Percentiles rank a stretch among this genome's conserved stretches.
Conservation (phyloP, 2,888 invertebrate genomes). For the Micropterix aruncella region DNA sequence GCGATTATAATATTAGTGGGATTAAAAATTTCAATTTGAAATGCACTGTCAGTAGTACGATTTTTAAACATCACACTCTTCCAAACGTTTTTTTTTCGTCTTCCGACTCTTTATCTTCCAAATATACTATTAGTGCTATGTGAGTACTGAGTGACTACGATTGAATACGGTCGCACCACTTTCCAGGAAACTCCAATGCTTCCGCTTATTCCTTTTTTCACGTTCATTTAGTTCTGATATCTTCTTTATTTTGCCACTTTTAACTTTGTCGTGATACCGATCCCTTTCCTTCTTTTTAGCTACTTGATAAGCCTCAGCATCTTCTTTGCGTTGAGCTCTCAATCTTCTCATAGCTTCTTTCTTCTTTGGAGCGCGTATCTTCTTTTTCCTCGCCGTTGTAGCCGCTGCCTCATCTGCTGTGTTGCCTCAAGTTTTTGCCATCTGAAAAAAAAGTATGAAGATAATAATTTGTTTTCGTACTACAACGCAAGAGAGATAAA, state of each 20-base stretch:
- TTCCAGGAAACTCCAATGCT: no score
- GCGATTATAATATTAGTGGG: no score
- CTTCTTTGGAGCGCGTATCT: background rate
- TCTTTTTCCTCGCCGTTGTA: background rate
- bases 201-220: background rate
- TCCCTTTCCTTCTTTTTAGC: background rate
- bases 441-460: background rate
- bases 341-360: slow-evolving; percentile 1
- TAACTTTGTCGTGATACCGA: background rate
- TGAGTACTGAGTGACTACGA: no score
- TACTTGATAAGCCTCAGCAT: background rate
- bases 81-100: no score
- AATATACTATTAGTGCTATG: no score
- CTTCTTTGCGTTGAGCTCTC: background rate
- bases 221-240: slow-evolving; percentile 1
- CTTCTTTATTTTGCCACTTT: slow-evolving; percentile 1
- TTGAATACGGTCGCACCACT: no score
- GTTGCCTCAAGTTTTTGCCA: slow-evolving; percentile 1
- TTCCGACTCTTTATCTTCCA: no score
- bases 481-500: background rate
- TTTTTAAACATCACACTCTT: no score
- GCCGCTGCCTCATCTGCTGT: slow-evolving; percentile 1
- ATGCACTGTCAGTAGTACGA: no score
- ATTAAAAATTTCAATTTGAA: no score
- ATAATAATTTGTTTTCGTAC: background rate